phyloP scores from a whole-genome alignment of 2,113 vertebrate genomes.

The Stercorarius parasiticus region DNA sequence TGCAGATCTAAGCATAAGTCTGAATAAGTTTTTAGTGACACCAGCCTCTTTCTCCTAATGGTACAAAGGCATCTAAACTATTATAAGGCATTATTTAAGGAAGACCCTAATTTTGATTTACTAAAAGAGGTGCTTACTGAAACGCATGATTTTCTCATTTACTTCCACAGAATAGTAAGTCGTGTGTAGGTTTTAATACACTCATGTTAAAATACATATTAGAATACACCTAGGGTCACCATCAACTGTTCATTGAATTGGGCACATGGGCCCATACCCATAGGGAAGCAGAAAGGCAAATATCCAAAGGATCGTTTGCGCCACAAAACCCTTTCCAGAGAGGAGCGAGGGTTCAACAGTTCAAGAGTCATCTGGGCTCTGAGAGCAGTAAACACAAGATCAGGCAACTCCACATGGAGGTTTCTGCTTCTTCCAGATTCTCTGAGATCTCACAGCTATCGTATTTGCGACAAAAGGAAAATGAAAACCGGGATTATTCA shows the following conservation, averaged over 20 bases:
- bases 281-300: background rate
- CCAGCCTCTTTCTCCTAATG: background rate
- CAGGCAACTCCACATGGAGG: background rate
- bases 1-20: background rate
- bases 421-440: background rate
- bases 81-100: background rate
- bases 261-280: background rate
- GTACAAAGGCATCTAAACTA: background rate
- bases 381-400: background rate
- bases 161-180: background rate
- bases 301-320: background rate
- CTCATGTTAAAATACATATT: background rate
- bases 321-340: background rate
- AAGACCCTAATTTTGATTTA: background rate
- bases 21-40: background rate
- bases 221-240: fast-evolving
- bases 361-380: background rate
- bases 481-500: background rate
- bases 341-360: background rate
- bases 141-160: background rate
- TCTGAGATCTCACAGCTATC: background rate
- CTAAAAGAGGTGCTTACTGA: background rate
- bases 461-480: background rate
- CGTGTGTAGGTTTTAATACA: background rate
- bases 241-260: fast-evolving